A percentile compares a stretch with the other conserved stretches of the same genome.
Conservation (phyloP, 1,140 invertebrate genomes). For the Diorhabda sublineata region DNA sequence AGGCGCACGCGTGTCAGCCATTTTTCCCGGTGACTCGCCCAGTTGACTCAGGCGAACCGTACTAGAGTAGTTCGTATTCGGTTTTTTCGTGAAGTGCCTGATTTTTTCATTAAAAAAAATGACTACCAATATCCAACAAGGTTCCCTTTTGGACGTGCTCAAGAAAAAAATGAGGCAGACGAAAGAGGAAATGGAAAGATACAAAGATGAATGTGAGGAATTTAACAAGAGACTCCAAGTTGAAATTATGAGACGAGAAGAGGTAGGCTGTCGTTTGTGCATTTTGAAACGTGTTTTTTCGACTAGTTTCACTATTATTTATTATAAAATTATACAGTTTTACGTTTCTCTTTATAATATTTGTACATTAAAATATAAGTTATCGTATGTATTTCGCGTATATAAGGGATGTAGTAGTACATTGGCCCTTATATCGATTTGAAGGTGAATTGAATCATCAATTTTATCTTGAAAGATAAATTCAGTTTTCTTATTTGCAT, state of each 20-base stretch:
- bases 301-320: constrained; percentile 7
- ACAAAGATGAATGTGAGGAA: constrained; percentile 93
- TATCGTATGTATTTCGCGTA: not conserved
- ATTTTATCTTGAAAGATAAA: not conserved
- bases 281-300: constrained; percentile 32
- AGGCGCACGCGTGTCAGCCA: constrained; percentile 29
- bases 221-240: constrained; percentile 84
- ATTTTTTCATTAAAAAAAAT: constrained; percentile 50
- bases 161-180: constrained; percentile 99
- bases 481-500: constrained; percentile 11
- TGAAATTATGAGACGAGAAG: constrained; percentile 87
- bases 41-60: constrained; percentile 22
- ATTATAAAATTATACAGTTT: not conserved
- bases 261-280: constrained; percentile 66
- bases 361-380: not conserved
- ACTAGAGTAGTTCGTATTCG: constrained; percentile 8
- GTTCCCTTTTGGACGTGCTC: constrained; percentile 87
- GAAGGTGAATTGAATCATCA: not conserved
- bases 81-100: constrained; percentile 17
- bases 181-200: constrained; percentile 96
- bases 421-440: constrained; percentile 14
- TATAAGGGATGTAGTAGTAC: not conserved
- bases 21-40: constrained; percentile 34
- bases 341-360: not conserved
- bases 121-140: constrained; percentile 81